Base-by-base conservation (phyloP, 2,888 invertebrate species). In the Scaptomyza parva region DNA sequence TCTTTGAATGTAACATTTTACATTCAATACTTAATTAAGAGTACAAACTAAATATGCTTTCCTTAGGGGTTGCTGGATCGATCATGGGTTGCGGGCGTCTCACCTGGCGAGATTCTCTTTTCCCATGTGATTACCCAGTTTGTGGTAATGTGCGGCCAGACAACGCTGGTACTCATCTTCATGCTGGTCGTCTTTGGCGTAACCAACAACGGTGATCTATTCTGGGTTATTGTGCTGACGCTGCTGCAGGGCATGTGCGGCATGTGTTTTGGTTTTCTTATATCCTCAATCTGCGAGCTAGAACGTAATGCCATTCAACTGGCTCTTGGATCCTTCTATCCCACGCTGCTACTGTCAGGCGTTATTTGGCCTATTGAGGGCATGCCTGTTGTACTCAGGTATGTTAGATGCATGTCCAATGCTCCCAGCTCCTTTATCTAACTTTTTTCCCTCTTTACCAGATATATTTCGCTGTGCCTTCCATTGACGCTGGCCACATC, bases 291-390 rank as follows among this genome's bases (percentile, higher is more conserved):
- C 37, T 98, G 98, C 92, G 97, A 97, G 90, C 93, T 97, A 70
- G 98, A 98, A 91, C 94, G 97, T 47, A 97, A 97, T 92, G 98
- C 98, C 39, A 98, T 98, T 90, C 98, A 98, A 89, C 92, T 97
- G 72, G 97, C 98, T 0, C 93, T 98, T 17, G 98, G 98, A 45
- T 97, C 98, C 43, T 98, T 98, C 93, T 98, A 98, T 92, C 98
- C 98, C 18, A 97, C 97, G 17, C 93, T 98, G 18, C 92, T 98
- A 60, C 94, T 98, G 45, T 97, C 97, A 84, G 98, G 98, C 58
- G 98, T 98, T 37, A 97, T 98, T 89, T 98, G 98, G 98, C 98
- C 98, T 62, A 95, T 98, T 69, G 97, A 98, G 91, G 97, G 97
- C 59, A 98, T 98, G 97, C 98, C 98, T 2, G 93, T 95, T 83